phyloP scores from a whole-genome alignment of 2,888 invertebrate species.

The Callyntrura sp. region DNA sequence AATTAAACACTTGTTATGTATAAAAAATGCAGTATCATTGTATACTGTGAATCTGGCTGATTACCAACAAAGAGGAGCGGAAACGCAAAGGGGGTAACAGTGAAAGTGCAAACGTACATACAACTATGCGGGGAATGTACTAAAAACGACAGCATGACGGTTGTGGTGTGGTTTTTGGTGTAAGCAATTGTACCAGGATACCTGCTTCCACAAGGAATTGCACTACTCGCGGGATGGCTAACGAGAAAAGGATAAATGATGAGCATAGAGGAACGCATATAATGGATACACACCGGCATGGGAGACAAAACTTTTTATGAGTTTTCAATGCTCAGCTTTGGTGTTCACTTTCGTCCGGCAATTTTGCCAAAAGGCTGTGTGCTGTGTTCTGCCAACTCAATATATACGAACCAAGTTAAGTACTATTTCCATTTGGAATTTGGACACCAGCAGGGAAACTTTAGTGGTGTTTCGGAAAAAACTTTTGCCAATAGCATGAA shows the following conservation, averaged over 20 bases:
- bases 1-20: constrained; percentile 49
- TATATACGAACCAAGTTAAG: background rate
- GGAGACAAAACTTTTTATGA: constrained; percentile 43
- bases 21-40: constrained; percentile 18
- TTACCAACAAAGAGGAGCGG: constrained; percentile 8
- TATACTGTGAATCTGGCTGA: constrained; percentile 10
- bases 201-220: constrained; percentile 21
- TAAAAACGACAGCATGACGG: background rate
- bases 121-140: background rate
- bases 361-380: background rate
- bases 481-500: constrained; percentile 50
- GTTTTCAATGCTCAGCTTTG: constrained; percentile 30
- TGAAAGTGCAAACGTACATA: background rate
- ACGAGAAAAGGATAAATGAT: constrained; percentile 50
- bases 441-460: constrained; percentile 23
- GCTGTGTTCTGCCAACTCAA: constrained; percentile 42
- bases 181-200: background rate
- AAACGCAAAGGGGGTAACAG: background rate
- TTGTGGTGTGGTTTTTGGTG: constrained; percentile 5
- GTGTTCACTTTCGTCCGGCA: background rate
- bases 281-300: constrained; percentile 30
- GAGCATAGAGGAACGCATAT: constrained; percentile 53
- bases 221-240: background rate
- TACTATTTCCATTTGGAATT: background rate
- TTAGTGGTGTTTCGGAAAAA: constrained; percentile 39